A percentile compares a stretch with the other conserved stretches of the same genome.
Evolutionary conservation across 2,113 vertebrate species (phyloP).

Genomic region (Cyanocitta stelleri): DNA sequence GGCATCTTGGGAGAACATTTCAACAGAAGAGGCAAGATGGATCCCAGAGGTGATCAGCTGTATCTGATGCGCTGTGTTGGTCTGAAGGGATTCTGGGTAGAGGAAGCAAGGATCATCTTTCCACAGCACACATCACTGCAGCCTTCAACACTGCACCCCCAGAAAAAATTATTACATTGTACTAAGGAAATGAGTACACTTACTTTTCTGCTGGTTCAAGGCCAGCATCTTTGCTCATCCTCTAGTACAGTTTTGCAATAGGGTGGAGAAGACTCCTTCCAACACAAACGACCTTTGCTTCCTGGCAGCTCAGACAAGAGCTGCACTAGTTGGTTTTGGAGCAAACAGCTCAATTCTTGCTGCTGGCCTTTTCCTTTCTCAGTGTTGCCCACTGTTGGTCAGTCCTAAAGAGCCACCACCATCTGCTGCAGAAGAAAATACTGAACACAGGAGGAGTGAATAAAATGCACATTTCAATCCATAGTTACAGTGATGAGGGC

Average conservation of each 20-base stretch:
- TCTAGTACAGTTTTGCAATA: neutral
- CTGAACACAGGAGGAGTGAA: neutral
- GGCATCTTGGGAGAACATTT: neutral
- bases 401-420: neutral
- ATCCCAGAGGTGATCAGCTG: neutral
- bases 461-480: neutral
- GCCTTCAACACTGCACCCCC: neutral
- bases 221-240: neutral
- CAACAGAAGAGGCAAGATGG: neutral
- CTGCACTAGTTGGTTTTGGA: neutral
- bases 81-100: neutral
- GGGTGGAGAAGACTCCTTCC: neutral
- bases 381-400: neutral
- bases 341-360: neutral
- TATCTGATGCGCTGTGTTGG: neutral
- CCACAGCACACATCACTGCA: neutral
- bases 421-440: neutral
- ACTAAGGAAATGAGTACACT: neutral
- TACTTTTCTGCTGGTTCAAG: neutral
- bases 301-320: neutral
- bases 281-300: neutral
- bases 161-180: neutral
- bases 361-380: neutral
- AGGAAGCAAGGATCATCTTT: neutral
- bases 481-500: neutral